Evolutionary conservation across 2,888 invertebrate genomes (phyloP).

Genomic region (Dilophus febrilis): DNA sequence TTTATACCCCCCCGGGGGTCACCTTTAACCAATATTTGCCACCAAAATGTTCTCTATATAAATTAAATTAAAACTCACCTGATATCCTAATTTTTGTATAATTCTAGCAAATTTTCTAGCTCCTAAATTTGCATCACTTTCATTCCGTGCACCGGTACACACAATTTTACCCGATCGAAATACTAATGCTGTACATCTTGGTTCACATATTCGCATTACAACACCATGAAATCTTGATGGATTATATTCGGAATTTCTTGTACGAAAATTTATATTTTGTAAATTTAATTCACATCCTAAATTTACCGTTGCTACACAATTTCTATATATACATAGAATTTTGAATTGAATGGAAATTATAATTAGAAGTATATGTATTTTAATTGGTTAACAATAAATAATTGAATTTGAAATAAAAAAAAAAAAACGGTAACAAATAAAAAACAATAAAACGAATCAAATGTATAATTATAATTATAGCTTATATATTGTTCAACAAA

Average conservation of each 20-base stretch:
- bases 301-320: constrained; percentile 66
- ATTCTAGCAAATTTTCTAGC: constrained; percentile 68
- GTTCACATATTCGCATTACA: constrained; percentile 66
- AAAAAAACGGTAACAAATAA: constrained; percentile 2
- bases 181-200: constrained; percentile 54
- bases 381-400: too few relatives aligned
- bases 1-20: too few relatives aligned
- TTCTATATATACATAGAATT: constrained; percentile 34
- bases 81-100: constrained; percentile 61
- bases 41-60: too few relatives aligned
- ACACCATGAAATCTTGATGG: constrained; percentile 68
- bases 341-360: constrained; percentile 1
- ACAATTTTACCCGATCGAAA: constrained; percentile 65
- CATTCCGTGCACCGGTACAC: constrained; percentile 63
- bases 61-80: too few relatives aligned
- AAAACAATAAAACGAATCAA: constrained; percentile 2
- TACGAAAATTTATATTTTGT: constrained; percentile 56
- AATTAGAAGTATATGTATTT: too few relatives aligned
- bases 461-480: background rate
- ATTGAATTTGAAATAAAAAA: too few relatives aligned
- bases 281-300: constrained; percentile 55
- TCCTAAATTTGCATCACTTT: constrained; percentile 58
- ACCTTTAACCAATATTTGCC: too few relatives aligned
- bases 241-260: constrained; percentile 69
- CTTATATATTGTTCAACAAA: background rate